Conservation (phyloP, 2,888 invertebrate species). For the Gari tellinella region DNA sequence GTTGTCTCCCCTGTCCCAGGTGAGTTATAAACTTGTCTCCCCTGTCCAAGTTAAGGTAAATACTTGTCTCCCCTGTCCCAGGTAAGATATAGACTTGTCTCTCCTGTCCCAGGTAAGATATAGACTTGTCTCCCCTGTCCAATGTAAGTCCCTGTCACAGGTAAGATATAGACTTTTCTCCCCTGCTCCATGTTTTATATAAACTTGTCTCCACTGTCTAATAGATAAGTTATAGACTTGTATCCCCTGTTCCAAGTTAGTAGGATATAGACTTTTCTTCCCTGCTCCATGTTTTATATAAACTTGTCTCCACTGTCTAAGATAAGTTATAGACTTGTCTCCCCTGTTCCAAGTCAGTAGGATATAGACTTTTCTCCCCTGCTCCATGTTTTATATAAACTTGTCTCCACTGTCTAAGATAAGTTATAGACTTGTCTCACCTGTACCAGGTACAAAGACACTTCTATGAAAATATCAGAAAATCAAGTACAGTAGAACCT, state of each 20-base stretch:
- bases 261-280: no score
- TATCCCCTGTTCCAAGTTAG: slow-evolving; percentile 71
- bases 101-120: no score
- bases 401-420: slow-evolving; percentile 76
- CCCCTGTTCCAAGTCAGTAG: neutral
- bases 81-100: no score
- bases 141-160: no score
- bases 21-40: slow-evolving; percentile 54
- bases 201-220: slow-evolving; percentile 74
- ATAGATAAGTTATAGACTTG: slow-evolving; percentile 65
- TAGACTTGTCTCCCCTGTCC: no score
- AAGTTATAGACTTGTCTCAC: slow-evolving; percentile 44
- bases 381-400: slow-evolving; percentile 61
- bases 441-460: slow-evolving; percentile 72
- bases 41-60: slow-evolving; percentile 60
- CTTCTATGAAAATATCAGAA: no score
- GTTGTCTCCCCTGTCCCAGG: slow-evolving; percentile 76
- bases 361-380: slow-evolving; percentile 72
- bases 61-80: no score
- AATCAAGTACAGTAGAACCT: no score
- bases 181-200: no score
- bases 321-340: slow-evolving; percentile 17
- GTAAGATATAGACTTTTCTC: no score
- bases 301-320: no score
- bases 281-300: no score